Conservation (phyloP, 2,888 invertebrate genomes). For the Zaprionus bogoriensis region DNA sequence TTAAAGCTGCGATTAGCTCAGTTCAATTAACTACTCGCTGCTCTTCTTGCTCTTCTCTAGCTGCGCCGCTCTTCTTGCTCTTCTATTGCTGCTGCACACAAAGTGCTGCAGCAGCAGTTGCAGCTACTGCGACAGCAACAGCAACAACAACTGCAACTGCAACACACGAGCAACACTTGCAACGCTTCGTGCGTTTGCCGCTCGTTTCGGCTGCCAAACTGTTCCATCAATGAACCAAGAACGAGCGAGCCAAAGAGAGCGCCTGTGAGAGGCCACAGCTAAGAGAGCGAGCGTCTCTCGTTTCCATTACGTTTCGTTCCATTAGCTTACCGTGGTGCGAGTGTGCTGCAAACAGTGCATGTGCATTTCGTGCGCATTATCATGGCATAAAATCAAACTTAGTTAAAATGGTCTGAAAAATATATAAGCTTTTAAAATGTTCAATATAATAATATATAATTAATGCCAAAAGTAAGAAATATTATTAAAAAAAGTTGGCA, state of each 20-base stretch:
- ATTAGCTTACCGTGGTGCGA: neutral
- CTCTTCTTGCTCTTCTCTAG: conserved; percentile 6
- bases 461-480: too few relatives aligned
- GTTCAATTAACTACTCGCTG: conserved; percentile 13
- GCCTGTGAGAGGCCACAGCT: neutral
- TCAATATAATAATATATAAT: too few relatives aligned
- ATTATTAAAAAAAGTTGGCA: too few relatives aligned
- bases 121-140: neutral
- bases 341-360: neutral
- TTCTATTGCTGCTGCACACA: conserved; percentile 25
- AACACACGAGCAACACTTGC: conserved; percentile 30
- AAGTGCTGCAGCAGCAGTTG: conserved; percentile 15
- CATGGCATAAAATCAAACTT: too few relatives aligned
- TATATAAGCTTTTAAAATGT: too few relatives aligned
- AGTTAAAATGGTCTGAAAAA: too few relatives aligned
- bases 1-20: conserved; percentile 55
- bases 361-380: neutral
- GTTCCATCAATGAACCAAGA: conserved; percentile 65
- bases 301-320: neutral
- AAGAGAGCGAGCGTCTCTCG: conserved; percentile 3
- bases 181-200: conserved; percentile 44
- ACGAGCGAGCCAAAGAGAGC: conserved; percentile 7
- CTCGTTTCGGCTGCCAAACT: conserved; percentile 53
- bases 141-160: conserved; percentile 14
- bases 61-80: conserved; percentile 1